Conservation (phyloP, 2,113 vertebrate genomes). For the Eubucco bourcierii region DNA sequence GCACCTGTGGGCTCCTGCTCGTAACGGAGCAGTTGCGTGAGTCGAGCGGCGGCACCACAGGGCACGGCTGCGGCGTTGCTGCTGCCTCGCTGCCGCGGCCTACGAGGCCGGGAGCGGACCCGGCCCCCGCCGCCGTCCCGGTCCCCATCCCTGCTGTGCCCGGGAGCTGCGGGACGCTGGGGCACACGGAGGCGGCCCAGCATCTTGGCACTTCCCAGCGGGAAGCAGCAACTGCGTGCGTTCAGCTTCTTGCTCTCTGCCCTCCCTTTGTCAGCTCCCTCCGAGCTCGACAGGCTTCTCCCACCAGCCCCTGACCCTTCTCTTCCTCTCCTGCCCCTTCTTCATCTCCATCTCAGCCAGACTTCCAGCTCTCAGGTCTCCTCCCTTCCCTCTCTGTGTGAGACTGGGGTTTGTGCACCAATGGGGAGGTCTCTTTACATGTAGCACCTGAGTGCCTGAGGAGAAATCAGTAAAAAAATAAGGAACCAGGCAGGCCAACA, state of each 20-base stretch:
- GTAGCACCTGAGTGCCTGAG: neutral
- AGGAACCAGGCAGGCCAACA: neutral
- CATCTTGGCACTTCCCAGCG: neutral
- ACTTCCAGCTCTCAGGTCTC: neutral
- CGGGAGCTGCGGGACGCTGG: fast-evolving
- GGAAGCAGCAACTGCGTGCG: fast-evolving
- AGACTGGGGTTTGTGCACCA: neutral
- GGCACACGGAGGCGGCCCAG: too few relatives aligned
- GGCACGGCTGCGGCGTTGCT: neutral
- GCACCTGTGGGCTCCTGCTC: neutral
- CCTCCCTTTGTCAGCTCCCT: neutral
- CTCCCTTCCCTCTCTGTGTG: neutral
- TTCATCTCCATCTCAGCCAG: too few relatives aligned
- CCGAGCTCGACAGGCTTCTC: neutral
- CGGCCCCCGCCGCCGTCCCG: fast-evolving
- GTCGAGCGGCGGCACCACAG: neutral
- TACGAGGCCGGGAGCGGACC: neutral
- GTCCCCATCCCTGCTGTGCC: neutral
- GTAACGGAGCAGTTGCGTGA: slow-evolving; percentile 33
- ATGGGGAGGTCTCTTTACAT: neutral
- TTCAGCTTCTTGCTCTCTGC: neutral
- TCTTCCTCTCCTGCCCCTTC: neutral
- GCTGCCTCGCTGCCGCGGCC: neutral
- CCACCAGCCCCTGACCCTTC: fast-evolving
- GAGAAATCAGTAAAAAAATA: neutral